Evolutionary conservation across 2,888 invertebrate species (phyloP).

Genomic region (Macrosiphum euphorbiae): DNA sequence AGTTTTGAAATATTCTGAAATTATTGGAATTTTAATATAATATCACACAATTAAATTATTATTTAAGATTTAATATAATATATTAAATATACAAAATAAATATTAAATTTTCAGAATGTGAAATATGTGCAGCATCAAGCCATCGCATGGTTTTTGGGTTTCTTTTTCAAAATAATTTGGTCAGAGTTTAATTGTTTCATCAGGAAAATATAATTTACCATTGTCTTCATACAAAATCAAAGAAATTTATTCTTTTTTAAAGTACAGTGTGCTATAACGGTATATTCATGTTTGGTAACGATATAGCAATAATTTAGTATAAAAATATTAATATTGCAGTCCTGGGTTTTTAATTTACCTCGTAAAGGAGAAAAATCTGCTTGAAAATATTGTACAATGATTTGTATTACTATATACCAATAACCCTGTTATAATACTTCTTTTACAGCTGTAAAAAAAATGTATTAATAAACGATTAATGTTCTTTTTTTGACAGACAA

Average conservation of each 20-base stretch:
- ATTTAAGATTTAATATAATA: background rate
- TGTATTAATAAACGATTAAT: slow-evolving; percentile 41
- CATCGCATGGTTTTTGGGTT: background rate
- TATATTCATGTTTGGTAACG: background rate
- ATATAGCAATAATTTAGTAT: background rate
- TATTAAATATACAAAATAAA: background rate
- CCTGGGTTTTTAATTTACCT: slow-evolving; percentile 29
- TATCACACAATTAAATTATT: background rate
- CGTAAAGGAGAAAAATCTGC: background rate
- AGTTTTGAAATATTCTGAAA: background rate
- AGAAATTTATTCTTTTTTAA: slow-evolving; percentile 17
- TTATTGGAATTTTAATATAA: background rate
- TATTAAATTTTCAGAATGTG: background rate
- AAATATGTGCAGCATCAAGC: background rate
- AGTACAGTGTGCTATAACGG: background rate
- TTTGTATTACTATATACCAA: slow-evolving; percentile 34
- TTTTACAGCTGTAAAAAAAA: background rate
- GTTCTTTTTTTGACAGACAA: slow-evolving; percentile 8
- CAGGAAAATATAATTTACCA: slow-evolving; percentile 15
- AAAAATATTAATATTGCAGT: background rate
- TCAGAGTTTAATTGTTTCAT: slow-evolving; percentile 38
- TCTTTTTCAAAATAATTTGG: slow-evolving; percentile 17
- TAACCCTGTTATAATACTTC: background rate
- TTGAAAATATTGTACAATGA: slow-evolving; percentile 13
- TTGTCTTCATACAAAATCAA: slow-evolving; percentile 34